Conservation (phyloP, 2,113 vertebrate genomes). For the Cisticola juncidis region DNA sequence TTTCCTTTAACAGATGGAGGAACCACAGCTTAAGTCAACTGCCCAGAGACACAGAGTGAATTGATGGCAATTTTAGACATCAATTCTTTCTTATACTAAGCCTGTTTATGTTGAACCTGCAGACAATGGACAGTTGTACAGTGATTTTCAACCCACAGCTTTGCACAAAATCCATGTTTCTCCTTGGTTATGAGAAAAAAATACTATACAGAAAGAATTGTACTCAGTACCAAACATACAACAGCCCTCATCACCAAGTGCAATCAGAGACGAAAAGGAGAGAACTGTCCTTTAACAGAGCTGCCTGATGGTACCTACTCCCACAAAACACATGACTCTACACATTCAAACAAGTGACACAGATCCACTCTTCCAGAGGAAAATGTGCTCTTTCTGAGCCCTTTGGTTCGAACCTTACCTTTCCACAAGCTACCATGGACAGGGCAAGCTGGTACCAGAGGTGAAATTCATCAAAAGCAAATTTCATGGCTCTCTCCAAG, state of each 20-base stretch:
- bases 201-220: background rate
- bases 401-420: constrained; percentile 81
- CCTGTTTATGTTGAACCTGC: background rate
- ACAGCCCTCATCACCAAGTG: background rate
- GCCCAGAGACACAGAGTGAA: background rate
- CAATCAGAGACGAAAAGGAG: background rate
- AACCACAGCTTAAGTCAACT: background rate
- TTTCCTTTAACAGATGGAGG: background rate
- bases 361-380: background rate
- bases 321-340: background rate
- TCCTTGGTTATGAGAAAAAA: background rate
- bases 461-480: constrained; percentile 95
- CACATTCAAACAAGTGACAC: background rate
- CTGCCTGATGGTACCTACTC: background rate
- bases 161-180: background rate
- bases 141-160: background rate
- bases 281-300: background rate
- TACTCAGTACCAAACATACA: background rate
- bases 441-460: constrained; percentile 97
- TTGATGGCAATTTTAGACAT: background rate
- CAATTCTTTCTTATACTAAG: background rate
- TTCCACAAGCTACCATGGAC: constrained; percentile 93
- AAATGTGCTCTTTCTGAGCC: background rate
- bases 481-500: constrained; percentile 97
- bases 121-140: background rate